Percentiles rank a stretch among this genome's conserved stretches.
phyloP scores from a whole-genome alignment of 2,113 vertebrate species.

The Anguilla japonica region DNA sequence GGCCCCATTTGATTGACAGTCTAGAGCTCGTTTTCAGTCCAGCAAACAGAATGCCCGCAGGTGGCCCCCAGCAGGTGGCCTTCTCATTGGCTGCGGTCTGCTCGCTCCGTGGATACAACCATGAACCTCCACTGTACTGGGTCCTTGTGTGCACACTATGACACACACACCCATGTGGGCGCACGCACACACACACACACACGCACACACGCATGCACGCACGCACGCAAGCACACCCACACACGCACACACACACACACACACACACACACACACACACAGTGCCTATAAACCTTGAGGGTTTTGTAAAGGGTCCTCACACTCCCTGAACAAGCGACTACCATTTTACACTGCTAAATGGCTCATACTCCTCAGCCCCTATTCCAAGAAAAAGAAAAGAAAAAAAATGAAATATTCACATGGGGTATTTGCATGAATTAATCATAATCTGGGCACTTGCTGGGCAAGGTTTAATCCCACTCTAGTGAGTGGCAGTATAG shows the following conservation, averaged over 20 bases:
- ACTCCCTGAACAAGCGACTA: no score
- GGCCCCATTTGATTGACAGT: background rate
- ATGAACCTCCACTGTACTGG: background rate
- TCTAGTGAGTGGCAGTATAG: background rate
- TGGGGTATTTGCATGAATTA: background rate
- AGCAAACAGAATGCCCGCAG: no score
- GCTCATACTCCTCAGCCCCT: background rate
- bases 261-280: no score
- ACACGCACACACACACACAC: background rate
- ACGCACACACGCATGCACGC: no score
- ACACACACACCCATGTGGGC: background rate
- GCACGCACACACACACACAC: background rate
- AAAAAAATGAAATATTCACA: background rate
- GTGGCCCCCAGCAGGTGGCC: background rate
- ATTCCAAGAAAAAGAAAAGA: background rate
- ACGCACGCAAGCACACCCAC: no score
- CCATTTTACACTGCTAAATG: background rate
- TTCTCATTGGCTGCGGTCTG: background rate
- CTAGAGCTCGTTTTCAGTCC: background rate
- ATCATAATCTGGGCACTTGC: background rate
- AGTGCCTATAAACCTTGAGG: no score
- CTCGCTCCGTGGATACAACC: background rate
- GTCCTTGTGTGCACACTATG: background rate
- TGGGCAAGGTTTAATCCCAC: background rate
- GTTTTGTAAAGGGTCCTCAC: no score